These are phyloP conservation scores for Lepus timidus DNA, from an alignment of 2,113 vertebrate species.

Conservation along the genomic window DNA sequence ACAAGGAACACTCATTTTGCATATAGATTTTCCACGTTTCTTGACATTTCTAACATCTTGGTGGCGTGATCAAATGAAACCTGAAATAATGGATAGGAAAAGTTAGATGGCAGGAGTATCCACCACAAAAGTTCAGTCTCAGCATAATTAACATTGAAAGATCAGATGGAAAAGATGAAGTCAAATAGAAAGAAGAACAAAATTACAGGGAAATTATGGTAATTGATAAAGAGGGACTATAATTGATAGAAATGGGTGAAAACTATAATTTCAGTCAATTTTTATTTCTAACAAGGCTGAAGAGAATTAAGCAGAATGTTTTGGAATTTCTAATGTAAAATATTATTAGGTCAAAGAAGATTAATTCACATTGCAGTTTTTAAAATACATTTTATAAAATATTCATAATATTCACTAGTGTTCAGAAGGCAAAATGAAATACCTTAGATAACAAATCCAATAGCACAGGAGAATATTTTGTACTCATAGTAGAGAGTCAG, in stretches of 20 bases:
- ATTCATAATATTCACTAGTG: neutral
- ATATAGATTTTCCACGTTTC: slow-evolving; percentile 41
- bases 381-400: slow-evolving; percentile 21
- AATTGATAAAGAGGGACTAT: neutral
- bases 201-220: neutral
- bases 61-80: neutral
- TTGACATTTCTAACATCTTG: slow-evolving; percentile 61
- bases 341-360: slow-evolving; percentile 38
- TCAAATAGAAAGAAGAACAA: neutral
- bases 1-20: neutral
- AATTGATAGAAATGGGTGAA: slow-evolving; percentile 29
- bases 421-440: slow-evolving; percentile 40
- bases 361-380: neutral
- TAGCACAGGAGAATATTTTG: neutral
- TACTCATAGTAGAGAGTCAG: neutral
- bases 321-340: slow-evolving; percentile 51
- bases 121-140: neutral
- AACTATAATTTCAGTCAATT: neutral
- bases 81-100: slow-evolving; percentile 31
- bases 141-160: slow-evolving; percentile 36
- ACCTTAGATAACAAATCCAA: neutral
- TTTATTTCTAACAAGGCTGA: slow-evolving; percentile 31
- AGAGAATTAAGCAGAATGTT: neutral
- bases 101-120: neutral
- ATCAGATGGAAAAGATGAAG: slow-evolving; percentile 17